phyloP scores from a whole-genome alignment of 92 coral and sea anemone genomes.

The Parazoanthus atlanticus region DNA sequence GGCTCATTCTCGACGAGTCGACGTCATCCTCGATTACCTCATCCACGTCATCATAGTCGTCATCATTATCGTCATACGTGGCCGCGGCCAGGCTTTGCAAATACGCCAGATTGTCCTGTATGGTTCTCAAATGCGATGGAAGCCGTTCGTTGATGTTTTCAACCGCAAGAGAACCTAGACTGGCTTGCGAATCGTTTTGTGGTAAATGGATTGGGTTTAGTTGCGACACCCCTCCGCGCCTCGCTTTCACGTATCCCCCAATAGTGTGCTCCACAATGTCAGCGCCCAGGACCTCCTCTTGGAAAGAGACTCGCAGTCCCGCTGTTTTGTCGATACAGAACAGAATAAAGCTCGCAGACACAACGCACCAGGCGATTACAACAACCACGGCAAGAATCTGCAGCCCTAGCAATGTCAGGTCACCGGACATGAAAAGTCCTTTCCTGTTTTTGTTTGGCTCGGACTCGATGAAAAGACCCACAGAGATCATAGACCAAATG shows the following conservation, averaged over 20 bases:
- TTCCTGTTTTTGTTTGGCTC: slow-evolving; percentile 48
- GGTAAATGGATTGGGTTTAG: slow-evolving; percentile 48
- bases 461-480: slow-evolving; percentile 59
- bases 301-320: slow-evolving; percentile 66
- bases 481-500: slow-evolving; percentile 68
- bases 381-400: slow-evolving; percentile 57
- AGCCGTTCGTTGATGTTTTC: slow-evolving; percentile 42
- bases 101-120: slow-evolving; percentile 57
- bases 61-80: slow-evolving; percentile 43
- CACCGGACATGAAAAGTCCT: slow-evolving; percentile 55
- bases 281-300: slow-evolving; percentile 70
- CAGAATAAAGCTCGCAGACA: slow-evolving; percentile 47
- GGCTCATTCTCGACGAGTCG: slow-evolving; percentile 23
- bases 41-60: slow-evolving; percentile 32
- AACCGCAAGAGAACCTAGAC: slow-evolving; percentile 52
- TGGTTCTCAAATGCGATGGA: slow-evolving; percentile 40
- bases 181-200: slow-evolving; percentile 51
- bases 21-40: slow-evolving; percentile 29
- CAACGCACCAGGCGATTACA: slow-evolving; percentile 52
- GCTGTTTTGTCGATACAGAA: slow-evolving; percentile 57
- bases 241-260: slow-evolving; percentile 68
- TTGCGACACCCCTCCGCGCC: slow-evolving; percentile 67
- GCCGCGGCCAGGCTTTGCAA: slow-evolving; percentile 60
- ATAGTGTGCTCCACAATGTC: slow-evolving; percentile 70
- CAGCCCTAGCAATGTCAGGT: slow-evolving; percentile 50